Evolutionary conservation across 1,140 invertebrate genomes (phyloP).

Genomic region (Drosophila mauritiana): DNA sequence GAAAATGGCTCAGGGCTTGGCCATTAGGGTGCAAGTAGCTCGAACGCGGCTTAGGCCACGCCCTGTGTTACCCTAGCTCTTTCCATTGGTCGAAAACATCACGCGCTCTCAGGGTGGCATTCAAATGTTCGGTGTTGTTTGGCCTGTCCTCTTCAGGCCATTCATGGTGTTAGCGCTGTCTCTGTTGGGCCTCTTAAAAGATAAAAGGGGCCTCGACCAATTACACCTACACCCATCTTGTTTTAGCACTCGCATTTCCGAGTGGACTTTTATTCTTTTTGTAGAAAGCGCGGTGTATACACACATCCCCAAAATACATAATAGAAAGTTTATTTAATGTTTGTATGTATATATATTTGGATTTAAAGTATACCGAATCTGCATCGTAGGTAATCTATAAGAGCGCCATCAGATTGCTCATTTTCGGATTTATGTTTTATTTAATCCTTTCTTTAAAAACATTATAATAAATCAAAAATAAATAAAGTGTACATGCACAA

Average conservation of each 20-base stretch:
- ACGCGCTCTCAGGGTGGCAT: neutral
- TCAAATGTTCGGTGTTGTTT: neutral
- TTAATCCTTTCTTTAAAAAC: neutral
- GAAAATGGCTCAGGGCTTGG: constrained; percentile 21
- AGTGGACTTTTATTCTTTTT: neutral
- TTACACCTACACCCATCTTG: constrained; percentile 8
- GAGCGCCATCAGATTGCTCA: neutral
- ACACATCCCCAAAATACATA: neutral
- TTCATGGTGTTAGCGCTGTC: neutral
- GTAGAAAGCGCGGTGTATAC: neutral
- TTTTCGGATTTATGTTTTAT: neutral
- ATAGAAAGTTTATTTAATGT: neutral
- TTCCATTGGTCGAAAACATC: constrained; percentile 8
- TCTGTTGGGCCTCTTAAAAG: neutral
- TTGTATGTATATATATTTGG: neutral
- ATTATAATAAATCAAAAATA: neutral
- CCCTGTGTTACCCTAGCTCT: neutral
- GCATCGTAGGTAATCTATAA: constrained; percentile 4
- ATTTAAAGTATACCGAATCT: neutral
- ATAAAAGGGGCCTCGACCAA: neutral
- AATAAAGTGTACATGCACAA: neutral
- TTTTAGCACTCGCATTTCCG: neutral
- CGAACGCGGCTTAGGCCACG: constrained; percentile 6
- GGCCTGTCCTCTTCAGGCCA: neutral
- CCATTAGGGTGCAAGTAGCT: constrained; percentile 13